Evolutionary conservation across 2,888 invertebrate genomes (phyloP), one percentile per base, ranked within the genome.

Genomic region (Schrankia costaestrigalis): DNA sequence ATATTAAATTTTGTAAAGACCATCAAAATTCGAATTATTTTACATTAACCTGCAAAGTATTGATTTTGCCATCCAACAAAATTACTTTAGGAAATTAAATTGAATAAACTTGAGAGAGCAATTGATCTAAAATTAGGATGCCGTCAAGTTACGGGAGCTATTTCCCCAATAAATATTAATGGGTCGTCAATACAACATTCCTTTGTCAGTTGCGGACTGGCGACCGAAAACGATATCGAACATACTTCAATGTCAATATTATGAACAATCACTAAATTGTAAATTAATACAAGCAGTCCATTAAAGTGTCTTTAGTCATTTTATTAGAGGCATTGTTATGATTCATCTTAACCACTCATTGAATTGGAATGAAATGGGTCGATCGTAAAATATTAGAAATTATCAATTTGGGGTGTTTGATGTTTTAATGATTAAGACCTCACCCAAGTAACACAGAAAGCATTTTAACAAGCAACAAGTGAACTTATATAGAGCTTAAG

Each of bases 81-180:
- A 61, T 48, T 49, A 47, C 19, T 46, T 41, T 24, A 38, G 31
- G 33, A 43, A 61, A 57, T 54, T 46, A 47, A 61, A 58, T 58
- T 55, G 35, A 53, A 49, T 56, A 53, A 56, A 58, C 53, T 58
- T 52, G 44, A 55, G 50, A 54, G 49, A 45, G 42, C 58, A 56
- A 71, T 71, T 62, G 66, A 66, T 62, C 57, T 65, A 50, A 70
- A 72, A 69, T 71, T 65, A 68, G 59, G 40, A 57, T 38, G 40
- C 58, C 41, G 49, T 63, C 52, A 64, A 64, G 59, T 63, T 55
- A 52, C 55, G 53, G 49, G 56, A 58, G 69, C 56, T 59, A 65
- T 74, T 73, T 71, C 61, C 58, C 43, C 62, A 66, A 74, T 78
- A 77, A 78, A 76, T 74, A 74, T 71, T 67, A 71, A 78, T 71